Evolutionary conservation across 2,888 invertebrate species (phyloP), one percentile per base, ranked within the genome.

Genomic region (Strigamia maritima): DNA sequence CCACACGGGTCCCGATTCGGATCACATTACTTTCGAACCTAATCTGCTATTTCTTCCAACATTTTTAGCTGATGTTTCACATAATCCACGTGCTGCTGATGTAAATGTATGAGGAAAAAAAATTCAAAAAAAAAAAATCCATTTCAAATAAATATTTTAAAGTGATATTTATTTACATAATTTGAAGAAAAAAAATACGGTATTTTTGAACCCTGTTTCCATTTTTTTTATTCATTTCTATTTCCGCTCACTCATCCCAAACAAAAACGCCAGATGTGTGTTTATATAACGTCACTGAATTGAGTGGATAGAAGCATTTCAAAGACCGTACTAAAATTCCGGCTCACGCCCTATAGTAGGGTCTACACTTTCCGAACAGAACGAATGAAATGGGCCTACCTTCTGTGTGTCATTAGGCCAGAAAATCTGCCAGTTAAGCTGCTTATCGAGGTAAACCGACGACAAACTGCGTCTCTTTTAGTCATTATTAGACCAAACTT

Each of bases 251-350:
- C 44, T 44, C 44, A n/a, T 44, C 44, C 24, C 60, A 65, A 65
- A 65, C 60, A 65, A 65, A 24, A 65, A 24, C 24, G 60, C 60
- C 60, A 65, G 60, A 65, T 65, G 60, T 22, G 60, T 65, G 60
- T 65, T 65, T 65, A 65, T 19, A 12, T 65, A 65, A 65, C 22
- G 60, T 19, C 22, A 22, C 60, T 19, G 60, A 65, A 65, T 65
- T 7, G 60, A 24, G 60, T 22, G 22, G n/a, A 49, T 19, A 1
- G 49, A 19, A 7, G 19, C 24, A 24, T 19, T 65, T 65, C 60
- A 65, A 65, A 65, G 60, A 65, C 19, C n/a, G 19, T 24, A 65
- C 60, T 65, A 22, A 65, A 65, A 65, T 65, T 65, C 60, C 24
- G 60, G 24, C 60, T 65, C 60, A 65, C 60, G 60, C 60, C 60